A percentile compares a stretch with the other conserved stretches of the same genome.
phyloP scores from a whole-genome alignment of 2,888 invertebrate genomes.

The Girardia tigrina region DNA sequence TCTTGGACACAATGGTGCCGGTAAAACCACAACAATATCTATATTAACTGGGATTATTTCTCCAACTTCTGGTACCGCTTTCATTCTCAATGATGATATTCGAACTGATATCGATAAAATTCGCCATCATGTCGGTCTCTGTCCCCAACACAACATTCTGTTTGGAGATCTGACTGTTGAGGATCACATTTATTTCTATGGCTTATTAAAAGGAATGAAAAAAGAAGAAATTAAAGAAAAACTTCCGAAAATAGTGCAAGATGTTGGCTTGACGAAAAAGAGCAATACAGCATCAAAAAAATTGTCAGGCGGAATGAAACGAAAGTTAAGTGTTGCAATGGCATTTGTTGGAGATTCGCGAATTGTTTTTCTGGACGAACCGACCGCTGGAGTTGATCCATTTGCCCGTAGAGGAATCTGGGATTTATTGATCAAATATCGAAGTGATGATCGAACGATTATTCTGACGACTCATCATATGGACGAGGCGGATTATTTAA shows the following conservation, averaged over 20 bases:
- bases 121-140: slow-evolving; percentile 64
- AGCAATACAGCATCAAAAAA: slow-evolving; percentile 48
- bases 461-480: slow-evolving; percentile 54
- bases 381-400: slow-evolving; percentile 72
- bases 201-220: slow-evolving; percentile 50
- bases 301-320: slow-evolving; percentile 64
- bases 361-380: slow-evolving; percentile 65
- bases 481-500: slow-evolving; percentile 54
- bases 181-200: slow-evolving; percentile 50
- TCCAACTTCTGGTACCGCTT: slow-evolving; percentile 64
- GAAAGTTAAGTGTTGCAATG: slow-evolving; percentile 74
- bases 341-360: slow-evolving; percentile 67
- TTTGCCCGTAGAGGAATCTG: slow-evolving; percentile 67
- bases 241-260: slow-evolving; percentile 56
- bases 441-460: slow-evolving; percentile 52
- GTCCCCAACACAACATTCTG: slow-evolving; percentile 77
- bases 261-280: slow-evolving; percentile 59
- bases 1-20: slow-evolving; percentile 72
- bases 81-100: slow-evolving; percentile 62
- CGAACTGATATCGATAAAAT: slow-evolving; percentile 58
- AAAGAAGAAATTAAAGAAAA: slow-evolving; percentile 48
- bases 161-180: slow-evolving; percentile 53
- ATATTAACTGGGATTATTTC: slow-evolving; percentile 58
- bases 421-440: slow-evolving; percentile 61
- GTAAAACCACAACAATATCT: slow-evolving; percentile 40